These are phyloP conservation scores for Mayetiola destructor DNA, from an alignment of 2,888 invertebrate species.

Conservation along the genomic window DNA sequence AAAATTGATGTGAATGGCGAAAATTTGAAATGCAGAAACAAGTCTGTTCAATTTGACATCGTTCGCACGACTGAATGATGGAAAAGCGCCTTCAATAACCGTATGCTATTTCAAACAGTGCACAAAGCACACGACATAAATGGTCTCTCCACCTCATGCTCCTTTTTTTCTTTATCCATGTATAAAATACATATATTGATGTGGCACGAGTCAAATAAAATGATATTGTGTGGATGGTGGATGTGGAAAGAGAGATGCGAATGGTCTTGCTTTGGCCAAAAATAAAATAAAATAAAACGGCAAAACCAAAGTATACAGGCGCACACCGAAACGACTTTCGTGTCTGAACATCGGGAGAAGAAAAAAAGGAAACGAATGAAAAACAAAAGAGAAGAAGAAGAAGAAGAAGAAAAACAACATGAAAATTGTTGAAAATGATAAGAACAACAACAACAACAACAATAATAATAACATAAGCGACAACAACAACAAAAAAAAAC, in stretches of 20 bases:
- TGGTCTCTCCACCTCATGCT: neutral
- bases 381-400: neutral
- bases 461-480: neutral
- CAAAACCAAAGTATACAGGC: conserved; percentile 12
- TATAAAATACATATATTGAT: too few relatives aligned
- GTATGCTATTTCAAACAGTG: conserved; percentile 1
- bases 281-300: conserved; percentile 7
- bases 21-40: neutral
- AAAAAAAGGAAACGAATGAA: neutral
- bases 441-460: neutral
- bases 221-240: conserved; percentile 12
- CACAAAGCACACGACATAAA: neutral
- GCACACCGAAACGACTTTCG: conserved; percentile 10
- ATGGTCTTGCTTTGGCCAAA: conserved; percentile 13
- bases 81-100: conserved; percentile 3
- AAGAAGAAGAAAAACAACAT: neutral
- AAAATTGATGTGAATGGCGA: too few relatives aligned
- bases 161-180: neutral
- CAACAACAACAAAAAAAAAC: neutral
- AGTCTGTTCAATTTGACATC: conserved; percentile 9
- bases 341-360: neutral
- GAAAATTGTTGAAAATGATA: too few relatives aligned
- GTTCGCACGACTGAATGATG: conserved; percentile 12
- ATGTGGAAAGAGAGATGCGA: conserved; percentile 9
- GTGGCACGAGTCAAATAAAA: conserved; percentile 11